phyloP scores from a whole-genome alignment of 2,797 vertebrate genomes.

The Zalophus californianus region DNA sequence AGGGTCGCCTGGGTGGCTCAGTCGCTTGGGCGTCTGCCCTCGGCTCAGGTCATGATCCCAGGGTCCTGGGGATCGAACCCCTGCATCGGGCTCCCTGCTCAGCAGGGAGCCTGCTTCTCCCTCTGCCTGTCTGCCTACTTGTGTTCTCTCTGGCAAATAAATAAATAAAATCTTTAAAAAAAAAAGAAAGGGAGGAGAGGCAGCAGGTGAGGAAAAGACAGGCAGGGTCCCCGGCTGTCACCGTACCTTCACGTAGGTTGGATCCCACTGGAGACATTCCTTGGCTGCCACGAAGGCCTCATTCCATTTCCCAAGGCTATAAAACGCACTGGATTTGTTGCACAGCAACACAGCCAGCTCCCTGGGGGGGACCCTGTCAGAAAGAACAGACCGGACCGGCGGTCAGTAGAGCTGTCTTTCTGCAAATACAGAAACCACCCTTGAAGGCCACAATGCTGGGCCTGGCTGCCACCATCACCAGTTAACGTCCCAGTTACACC shows the following conservation, averaged over 20 bases:
- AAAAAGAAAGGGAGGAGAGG: too few relatives aligned
- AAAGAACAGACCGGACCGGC: constrained; percentile 47
- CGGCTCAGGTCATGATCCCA: too few relatives aligned
- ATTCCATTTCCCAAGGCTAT: constrained; percentile 85
- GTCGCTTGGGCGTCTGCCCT: too few relatives aligned
- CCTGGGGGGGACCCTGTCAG: constrained; percentile 77
- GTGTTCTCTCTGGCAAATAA: too few relatives aligned
- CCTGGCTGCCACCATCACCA: not conserved
- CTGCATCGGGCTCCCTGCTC: too few relatives aligned
- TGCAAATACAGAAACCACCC: not conserved
- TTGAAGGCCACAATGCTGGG: not conserved
- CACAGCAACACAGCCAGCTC: constrained; percentile 88
- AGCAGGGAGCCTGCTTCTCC: too few relatives aligned
- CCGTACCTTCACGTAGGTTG: constrained; percentile 87
- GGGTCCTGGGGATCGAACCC: too few relatives aligned
- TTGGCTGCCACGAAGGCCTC: constrained; percentile 84
- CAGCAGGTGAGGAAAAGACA: not conserved
- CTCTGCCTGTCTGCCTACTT: too few relatives aligned
- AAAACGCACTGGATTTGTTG: constrained; percentile 88
- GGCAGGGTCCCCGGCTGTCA: not conserved
- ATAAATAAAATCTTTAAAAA: too few relatives aligned
- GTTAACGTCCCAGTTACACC: not conserved
- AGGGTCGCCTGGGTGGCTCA: too few relatives aligned
- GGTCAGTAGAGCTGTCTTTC: not conserved
- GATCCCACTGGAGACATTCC: constrained; percentile 85